Conservation (phyloP, 2,888 invertebrate species). For the Andrena minutula region DNA sequence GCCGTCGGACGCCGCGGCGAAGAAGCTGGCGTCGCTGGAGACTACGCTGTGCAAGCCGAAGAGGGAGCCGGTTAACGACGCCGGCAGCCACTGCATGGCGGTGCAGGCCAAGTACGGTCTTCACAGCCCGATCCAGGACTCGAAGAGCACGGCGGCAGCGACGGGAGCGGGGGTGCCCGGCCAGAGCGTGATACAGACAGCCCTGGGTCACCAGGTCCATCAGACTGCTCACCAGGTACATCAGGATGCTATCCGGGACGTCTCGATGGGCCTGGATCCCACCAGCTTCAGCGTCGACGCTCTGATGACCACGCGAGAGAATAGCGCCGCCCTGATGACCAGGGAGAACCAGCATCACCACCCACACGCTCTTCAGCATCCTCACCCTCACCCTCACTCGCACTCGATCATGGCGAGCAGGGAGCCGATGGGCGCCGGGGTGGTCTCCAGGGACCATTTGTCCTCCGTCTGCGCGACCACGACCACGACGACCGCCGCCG, state of each 20-base stretch:
- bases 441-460: slow-evolving; percentile 70
- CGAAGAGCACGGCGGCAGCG: slow-evolving; percentile 78
- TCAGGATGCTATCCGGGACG: slow-evolving; percentile 80
- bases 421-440: slow-evolving; percentile 69
- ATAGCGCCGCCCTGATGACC: slow-evolving; percentile 63
- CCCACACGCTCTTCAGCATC: slow-evolving; percentile 76
- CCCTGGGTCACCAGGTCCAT: slow-evolving; percentile 77
- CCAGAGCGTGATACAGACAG: slow-evolving; percentile 81
- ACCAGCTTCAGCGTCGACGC: slow-evolving; percentile 88
- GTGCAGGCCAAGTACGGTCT: slow-evolving; percentile 74
- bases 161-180: slow-evolving; percentile 62
- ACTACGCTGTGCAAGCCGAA: slow-evolving; percentile 87
- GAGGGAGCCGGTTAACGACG: slow-evolving; percentile 89
- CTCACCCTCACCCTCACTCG: slow-evolving; percentile 71
- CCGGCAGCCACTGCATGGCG: slow-evolving; percentile 84
- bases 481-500: slow-evolving; percentile 79
- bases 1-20: slow-evolving; percentile 83
- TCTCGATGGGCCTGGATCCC: slow-evolving; percentile 82
- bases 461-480: slow-evolving; percentile 67
- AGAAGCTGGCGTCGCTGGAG: slow-evolving; percentile 82
- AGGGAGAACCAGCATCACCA: slow-evolving; percentile 73
- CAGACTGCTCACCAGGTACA: slow-evolving; percentile 74
- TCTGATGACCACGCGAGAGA: slow-evolving; percentile 86
- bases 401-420: slow-evolving; percentile 76
- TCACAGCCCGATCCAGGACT: slow-evolving; percentile 85